phyloP scores from a whole-genome alignment of 2,113 vertebrate genomes.

The Odontophorus gujanensis region DNA sequence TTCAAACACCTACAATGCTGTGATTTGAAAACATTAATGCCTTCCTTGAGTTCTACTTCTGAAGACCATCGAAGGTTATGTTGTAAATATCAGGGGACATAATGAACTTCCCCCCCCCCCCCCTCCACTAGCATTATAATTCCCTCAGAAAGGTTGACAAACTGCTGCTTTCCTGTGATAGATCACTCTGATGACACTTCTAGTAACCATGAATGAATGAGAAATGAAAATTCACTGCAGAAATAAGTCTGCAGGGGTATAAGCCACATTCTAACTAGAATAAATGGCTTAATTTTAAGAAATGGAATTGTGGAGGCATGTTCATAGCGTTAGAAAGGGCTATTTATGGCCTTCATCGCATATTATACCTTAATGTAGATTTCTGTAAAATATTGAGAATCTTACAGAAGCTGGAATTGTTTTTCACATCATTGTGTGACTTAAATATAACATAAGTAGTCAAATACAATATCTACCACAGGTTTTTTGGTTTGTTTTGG shows the following conservation, averaged over 20 bases:
- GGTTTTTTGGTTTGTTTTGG: neutral
- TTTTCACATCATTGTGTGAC: neutral
- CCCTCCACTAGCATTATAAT: neutral
- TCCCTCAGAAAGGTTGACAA: neutral
- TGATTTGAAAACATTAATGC: neutral
- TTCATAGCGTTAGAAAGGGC: neutral
- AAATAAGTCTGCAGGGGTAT: neutral
- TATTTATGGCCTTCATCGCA: slow-evolving; percentile 14
- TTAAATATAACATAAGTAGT: neutral
- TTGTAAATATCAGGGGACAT: neutral
- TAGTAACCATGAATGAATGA: neutral
- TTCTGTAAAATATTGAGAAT: neutral
- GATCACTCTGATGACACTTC: neutral
- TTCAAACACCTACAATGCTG: no score
- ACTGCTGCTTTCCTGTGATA: neutral
- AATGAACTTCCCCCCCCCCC: neutral
- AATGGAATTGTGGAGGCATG: neutral
- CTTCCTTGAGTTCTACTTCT: neutral
- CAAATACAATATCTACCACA: neutral
- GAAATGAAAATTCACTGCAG: neutral
- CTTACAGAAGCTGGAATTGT: neutral
- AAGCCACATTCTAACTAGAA: slow-evolving; percentile 25
- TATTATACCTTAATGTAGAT: neutral
- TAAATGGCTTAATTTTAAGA: slow-evolving; percentile 28
- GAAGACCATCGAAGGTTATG: neutral